Percentiles rank a stretch among this genome's conserved stretches.
These are phyloP conservation scores for Periophthalmus modestus DNA, from an alignment of 2,113 vertebrate genomes.

Conservation along the genomic window DNA sequence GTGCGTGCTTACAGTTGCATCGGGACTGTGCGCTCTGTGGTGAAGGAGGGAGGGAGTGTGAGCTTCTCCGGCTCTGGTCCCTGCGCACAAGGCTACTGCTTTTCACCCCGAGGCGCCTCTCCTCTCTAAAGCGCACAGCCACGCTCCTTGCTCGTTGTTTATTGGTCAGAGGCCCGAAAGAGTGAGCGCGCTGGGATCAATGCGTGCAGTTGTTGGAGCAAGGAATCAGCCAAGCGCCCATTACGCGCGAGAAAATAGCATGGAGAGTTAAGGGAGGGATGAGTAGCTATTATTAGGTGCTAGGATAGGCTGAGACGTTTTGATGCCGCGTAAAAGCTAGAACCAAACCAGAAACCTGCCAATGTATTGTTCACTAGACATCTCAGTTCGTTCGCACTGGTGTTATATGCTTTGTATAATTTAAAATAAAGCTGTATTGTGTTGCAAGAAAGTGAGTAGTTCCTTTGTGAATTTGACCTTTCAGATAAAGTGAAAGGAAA, in stretches of 20 bases:
- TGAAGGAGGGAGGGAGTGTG: slow-evolving; percentile 30
- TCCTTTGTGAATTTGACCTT: too few species aligned
- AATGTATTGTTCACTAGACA: not conserved
- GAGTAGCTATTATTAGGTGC: not conserved
- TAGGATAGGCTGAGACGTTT: not conserved
- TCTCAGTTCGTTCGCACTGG: not conserved
- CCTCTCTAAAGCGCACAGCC: slow-evolving; percentile 24
- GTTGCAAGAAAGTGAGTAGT: too few species aligned
- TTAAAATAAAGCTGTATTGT: too few species aligned
- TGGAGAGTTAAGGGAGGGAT: not conserved
- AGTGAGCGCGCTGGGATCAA: slow-evolving; percentile 33
- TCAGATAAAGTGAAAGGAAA: not conserved
- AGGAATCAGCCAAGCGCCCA: slow-evolving; percentile 1
- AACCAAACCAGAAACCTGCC: not conserved
- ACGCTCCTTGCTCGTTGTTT: slow-evolving; percentile 30
- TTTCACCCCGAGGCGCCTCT: slow-evolving; percentile 38
- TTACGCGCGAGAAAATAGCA: not conserved
- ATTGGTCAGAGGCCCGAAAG: slow-evolving; percentile 34
- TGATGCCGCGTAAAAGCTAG: not conserved
- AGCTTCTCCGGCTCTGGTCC: slow-evolving; percentile 23
- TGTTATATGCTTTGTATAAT: not conserved
- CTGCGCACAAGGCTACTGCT: not conserved
- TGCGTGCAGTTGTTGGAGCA: slow-evolving; percentile 44
- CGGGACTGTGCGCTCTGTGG: not conserved
- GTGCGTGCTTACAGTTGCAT: slow-evolving; percentile 41